Conservation (phyloP, 2,797 vertebrate species). For the Malacoraja senta region DNA sequence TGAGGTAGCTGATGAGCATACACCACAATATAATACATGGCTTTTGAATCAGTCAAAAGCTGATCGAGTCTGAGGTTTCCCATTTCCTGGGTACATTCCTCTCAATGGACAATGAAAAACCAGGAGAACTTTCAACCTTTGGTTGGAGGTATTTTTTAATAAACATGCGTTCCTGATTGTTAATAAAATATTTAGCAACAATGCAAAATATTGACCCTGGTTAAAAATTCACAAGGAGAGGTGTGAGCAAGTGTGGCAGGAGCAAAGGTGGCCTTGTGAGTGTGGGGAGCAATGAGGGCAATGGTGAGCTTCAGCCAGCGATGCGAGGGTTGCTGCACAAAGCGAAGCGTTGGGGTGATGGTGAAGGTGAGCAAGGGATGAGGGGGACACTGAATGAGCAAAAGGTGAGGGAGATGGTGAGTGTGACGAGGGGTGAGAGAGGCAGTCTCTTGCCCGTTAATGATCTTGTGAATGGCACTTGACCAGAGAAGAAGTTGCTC, state of each 20-base stretch:
- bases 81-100: not conserved
- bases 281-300: not conserved
- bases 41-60: not conserved
- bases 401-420: not conserved
- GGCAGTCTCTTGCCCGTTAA: not conserved
- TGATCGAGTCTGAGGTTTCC: not conserved
- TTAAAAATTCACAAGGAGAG: not conserved
- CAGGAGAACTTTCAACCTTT: not conserved
- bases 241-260: not conserved
- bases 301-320: not conserved
- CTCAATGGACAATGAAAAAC: not conserved
- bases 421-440: not conserved
- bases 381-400: not conserved
- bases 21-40: not conserved
- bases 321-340: too few relatives aligned
- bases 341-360: too few relatives aligned
- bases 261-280: not conserved
- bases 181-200: not conserved
- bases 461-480: not conserved
- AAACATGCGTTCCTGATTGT: not conserved
- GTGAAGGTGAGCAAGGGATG: not conserved
- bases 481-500: not conserved
- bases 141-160: constrained; percentile 12
- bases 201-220: not conserved
- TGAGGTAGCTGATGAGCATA: too few relatives aligned